These are phyloP conservation scores for Orchestes rusci DNA, from an alignment of 2,888 invertebrate genomes.

Conservation along the genomic window DNA sequence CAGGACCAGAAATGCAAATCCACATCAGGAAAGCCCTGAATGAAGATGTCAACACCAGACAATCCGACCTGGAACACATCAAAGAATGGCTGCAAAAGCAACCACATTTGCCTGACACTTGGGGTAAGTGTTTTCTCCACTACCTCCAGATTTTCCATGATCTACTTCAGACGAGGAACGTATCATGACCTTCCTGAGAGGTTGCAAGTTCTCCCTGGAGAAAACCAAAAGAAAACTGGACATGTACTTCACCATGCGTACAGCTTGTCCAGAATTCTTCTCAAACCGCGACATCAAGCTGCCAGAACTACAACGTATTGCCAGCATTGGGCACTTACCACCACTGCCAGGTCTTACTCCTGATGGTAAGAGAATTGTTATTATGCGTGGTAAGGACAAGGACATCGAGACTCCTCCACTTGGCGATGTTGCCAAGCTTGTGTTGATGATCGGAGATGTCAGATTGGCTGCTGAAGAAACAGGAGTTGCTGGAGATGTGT, in stretches of 20 bases:
- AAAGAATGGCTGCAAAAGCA: slow-evolving; percentile 64
- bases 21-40: slow-evolving; percentile 45
- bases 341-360: slow-evolving; percentile 76
- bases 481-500: slow-evolving; percentile 80
- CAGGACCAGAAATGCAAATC: slow-evolving; percentile 44
- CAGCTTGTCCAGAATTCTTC: slow-evolving; percentile 77
- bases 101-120: slow-evolving; percentile 57
- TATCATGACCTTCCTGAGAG: slow-evolving; percentile 73
- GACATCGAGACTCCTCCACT: slow-evolving; percentile 64
- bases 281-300: slow-evolving; percentile 65
- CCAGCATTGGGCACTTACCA: slow-evolving; percentile 57
- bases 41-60: slow-evolving; percentile 51
- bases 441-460: slow-evolving; percentile 78
- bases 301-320: slow-evolving; percentile 64
- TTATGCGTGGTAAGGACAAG: slow-evolving; percentile 67
- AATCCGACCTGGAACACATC: slow-evolving; percentile 53
- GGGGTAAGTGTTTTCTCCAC: slow-evolving; percentile 52
- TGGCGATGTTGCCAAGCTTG: slow-evolving; percentile 72
- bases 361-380: slow-evolving; percentile 67
- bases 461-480: slow-evolving; percentile 68
- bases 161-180: slow-evolving; percentile 67
- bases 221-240: slow-evolving; percentile 79
- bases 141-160: too few species aligned
- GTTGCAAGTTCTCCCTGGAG: slow-evolving; percentile 81
- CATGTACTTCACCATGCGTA: slow-evolving; percentile 82